A percentile compares a stretch with the other conserved stretches of the same genome.
Conservation (phyloP, 2,888 invertebrate species). For the Stramonita haemastoma region DNA sequence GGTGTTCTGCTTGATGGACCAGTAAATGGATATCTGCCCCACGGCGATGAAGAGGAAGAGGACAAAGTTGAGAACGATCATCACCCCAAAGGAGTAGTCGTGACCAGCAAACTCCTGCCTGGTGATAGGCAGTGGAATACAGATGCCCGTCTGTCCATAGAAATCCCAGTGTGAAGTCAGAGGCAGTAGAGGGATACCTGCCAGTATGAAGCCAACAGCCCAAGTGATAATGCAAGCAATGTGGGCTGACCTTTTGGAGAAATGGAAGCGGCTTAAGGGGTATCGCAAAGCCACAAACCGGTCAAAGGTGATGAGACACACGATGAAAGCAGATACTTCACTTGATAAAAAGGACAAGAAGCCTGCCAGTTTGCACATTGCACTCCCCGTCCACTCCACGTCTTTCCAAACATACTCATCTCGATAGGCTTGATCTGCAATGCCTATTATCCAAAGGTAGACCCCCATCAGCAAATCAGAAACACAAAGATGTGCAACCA, state of each 20-base stretch:
- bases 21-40: background rate
- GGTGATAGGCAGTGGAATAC: background rate
- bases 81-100: background rate
- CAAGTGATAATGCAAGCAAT: background rate
- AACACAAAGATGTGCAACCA: background rate
- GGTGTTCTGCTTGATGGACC: background rate
- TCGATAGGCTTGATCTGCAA: background rate
- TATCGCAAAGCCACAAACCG: background rate
- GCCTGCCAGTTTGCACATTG: background rate
- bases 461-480: conserved; percentile 3
- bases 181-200: background rate
- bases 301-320: conserved; percentile 3
- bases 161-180: background rate
- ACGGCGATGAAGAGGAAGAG: background rate
- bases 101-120: background rate
- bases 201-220: background rate
- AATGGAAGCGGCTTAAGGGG: background rate
- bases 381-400: background rate
- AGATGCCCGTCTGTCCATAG: background rate
- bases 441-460: background rate
- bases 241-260: background rate
- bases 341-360: background rate
- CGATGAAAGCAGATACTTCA: background rate
- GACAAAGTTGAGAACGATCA: conserved; percentile 6
- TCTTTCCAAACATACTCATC: conserved; percentile 9